Evolutionary conservation across 1,140 invertebrate genomes (phyloP).

Genomic region (Euwallacea fornicatus): DNA sequence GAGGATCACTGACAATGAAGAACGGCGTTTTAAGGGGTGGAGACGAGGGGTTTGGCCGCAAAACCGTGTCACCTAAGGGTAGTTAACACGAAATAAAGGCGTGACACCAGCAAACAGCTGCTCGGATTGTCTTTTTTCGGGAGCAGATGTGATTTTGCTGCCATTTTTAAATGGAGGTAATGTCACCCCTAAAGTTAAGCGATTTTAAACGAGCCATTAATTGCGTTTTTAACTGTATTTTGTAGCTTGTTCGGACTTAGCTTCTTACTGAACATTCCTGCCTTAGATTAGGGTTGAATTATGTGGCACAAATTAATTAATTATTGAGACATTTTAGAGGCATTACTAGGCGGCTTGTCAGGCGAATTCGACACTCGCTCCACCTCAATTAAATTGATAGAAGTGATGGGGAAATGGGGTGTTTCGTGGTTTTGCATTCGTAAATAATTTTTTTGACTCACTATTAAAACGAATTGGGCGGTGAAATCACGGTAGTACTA

Average conservation of each 20-base stretch:
- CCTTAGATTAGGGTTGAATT: no score
- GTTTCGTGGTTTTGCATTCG: no score
- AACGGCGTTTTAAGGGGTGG: slow-evolving; percentile 20
- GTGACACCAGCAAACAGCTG: slow-evolving; percentile 30
- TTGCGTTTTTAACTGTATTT: not conserved
- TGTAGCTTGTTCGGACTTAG: not conserved
- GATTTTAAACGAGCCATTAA: slow-evolving; percentile 1
- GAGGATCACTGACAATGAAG: not conserved
- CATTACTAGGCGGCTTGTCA: no score
- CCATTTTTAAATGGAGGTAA: slow-evolving; percentile 26
- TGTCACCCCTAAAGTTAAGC: not conserved
- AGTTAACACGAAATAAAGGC: slow-evolving; percentile 31
- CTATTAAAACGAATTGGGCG: no score
- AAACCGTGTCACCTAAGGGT: slow-evolving; percentile 27
- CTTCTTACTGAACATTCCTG: no score
- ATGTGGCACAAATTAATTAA: no score
- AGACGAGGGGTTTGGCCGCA: slow-evolving; percentile 25
- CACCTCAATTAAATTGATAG: no score
- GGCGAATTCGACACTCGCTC: no score
- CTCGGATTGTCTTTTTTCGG: slow-evolving; percentile 19
- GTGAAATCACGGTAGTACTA: no score
- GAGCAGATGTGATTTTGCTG: slow-evolving; percentile 34
- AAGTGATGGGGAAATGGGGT: no score
- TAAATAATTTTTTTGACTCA: no score
- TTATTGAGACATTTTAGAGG: no score